These are phyloP conservation scores for Baronia brevicornis DNA, from an alignment of 2,888 invertebrate genomes.

Conservation along the genomic window DNA sequence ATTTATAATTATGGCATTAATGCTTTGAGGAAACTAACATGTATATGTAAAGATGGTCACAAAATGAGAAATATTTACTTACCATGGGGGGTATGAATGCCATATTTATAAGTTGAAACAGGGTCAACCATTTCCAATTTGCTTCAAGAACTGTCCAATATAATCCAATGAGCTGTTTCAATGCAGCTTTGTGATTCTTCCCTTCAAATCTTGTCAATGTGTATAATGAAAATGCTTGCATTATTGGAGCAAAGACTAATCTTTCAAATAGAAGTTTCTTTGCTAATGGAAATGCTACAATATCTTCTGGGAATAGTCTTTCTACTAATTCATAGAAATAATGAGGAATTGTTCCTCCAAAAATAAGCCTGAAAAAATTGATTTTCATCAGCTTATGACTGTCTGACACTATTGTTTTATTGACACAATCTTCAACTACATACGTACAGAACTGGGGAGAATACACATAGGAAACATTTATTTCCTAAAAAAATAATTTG, in stretches of 20 bases:
- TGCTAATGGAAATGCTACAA: conserved; percentile 69
- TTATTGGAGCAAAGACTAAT: conserved; percentile 81
- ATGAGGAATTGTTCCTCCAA: conserved; percentile 87
- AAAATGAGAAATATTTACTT: too few relatives aligned
- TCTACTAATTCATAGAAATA: conserved; percentile 83
- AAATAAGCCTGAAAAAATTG: conserved; percentile 76
- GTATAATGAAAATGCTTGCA: conserved; percentile 84
- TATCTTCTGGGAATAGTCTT: conserved; percentile 73
- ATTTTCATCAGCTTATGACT: conserved; percentile 6
- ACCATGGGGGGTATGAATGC: conserved; percentile 87
- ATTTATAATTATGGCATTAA: neutral
- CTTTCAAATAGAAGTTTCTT: conserved; percentile 83
- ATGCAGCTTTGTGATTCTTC: conserved; percentile 79
- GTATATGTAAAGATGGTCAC: too few relatives aligned
- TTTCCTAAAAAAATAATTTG: too few relatives aligned
- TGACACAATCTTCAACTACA: too few relatives aligned
- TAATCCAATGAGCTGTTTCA: conserved; percentile 77
- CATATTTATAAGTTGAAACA: conserved; percentile 84
- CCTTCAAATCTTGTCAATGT: conserved; percentile 85
- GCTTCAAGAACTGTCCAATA: conserved; percentile 80
- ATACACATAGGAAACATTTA: neutral
- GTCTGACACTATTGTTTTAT: too few relatives aligned
- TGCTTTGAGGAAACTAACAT: too few relatives aligned
- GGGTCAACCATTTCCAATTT: conserved; percentile 86
- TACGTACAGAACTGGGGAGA: too few relatives aligned